Evolutionary conservation across 2,113 vertebrate species (phyloP).

Genomic region (Syrrhaptes paradoxus): DNA sequence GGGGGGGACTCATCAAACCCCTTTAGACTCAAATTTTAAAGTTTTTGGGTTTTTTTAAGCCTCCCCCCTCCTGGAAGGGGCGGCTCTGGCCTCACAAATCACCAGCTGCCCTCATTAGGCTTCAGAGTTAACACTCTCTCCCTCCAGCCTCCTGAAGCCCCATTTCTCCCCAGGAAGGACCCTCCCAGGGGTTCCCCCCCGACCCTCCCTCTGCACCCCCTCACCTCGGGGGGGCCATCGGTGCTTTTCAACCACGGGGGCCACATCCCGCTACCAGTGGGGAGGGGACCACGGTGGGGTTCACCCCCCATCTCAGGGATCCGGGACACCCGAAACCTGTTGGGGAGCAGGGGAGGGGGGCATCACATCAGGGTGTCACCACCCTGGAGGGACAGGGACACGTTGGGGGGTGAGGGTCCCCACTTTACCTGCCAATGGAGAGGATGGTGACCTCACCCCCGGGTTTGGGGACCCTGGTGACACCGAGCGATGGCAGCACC

Average conservation of each 20-base stretch:
- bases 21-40: not conserved
- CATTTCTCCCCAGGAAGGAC: not conserved
- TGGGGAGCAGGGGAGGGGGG: not conserved
- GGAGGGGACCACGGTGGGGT: slow-evolving; percentile 33
- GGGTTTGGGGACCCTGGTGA: slow-evolving; percentile 66
- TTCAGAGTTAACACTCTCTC: not conserved
- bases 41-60: not conserved
- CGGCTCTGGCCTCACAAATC: no score
- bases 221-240: slow-evolving; percentile 71
- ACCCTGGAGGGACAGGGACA: no score
- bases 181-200: not conserved
- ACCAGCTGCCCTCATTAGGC: not conserved
- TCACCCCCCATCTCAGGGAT: slow-evolving; percentile 82
- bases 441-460: slow-evolving; percentile 82
- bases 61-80: no score
- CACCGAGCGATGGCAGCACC: slow-evolving; percentile 69
- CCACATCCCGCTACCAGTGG: slow-evolving; percentile 42
- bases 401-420: not conserved
- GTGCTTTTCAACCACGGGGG: slow-evolving; percentile 41
- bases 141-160: not conserved
- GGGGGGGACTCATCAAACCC: not conserved
- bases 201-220: not conserved
- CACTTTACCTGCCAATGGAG: slow-evolving; percentile 89
- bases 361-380: not conserved
- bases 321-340: slow-evolving; percentile 93